Percentiles rank a stretch among this genome's conserved stretches.
Evolutionary conservation across 2,888 invertebrate genomes (phyloP).

Genomic region (Drosophila prolongata): DNA sequence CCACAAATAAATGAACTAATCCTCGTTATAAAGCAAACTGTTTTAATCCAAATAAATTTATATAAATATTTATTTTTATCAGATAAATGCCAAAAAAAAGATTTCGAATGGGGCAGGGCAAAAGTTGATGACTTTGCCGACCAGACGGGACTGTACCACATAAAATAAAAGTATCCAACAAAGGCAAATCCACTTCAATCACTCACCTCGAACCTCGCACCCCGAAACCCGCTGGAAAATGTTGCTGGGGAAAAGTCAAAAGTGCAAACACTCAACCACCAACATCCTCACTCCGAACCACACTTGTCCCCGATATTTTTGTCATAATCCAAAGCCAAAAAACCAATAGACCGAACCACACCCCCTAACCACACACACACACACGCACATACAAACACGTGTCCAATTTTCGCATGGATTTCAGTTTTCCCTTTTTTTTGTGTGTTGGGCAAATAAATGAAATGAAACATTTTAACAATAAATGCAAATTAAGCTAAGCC

Average conservation of each 20-base stretch:
- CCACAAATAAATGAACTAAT: background rate
- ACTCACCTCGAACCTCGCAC: background rate
- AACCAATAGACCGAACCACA: slow-evolving; percentile 70
- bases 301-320: slow-evolving; percentile 52
- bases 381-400: slow-evolving; percentile 13
- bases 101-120: background rate
- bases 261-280: slow-evolving; percentile 20
- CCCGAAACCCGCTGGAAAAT: background rate
- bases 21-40: background rate
- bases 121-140: slow-evolving; percentile 6
- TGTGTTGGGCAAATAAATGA: slow-evolving; percentile 58
- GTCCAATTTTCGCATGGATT: slow-evolving; percentile 43
- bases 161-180: background rate
- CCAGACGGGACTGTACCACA: slow-evolving; percentile 19
- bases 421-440: slow-evolving; percentile 29
- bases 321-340: slow-evolving; percentile 77
- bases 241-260: slow-evolving; percentile 31
- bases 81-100: background rate
- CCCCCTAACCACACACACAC: slow-evolving; percentile 10
- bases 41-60: background rate
- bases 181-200: slow-evolving; percentile 27
- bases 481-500: slow-evolving; percentile 77
- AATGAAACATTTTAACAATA: slow-evolving; percentile 78
- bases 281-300: slow-evolving; percentile 2
- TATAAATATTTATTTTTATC: too few relatives aligned